phyloP scores from a whole-genome alignment of 2,113 vertebrate species.

The Rattus rattus region DNA sequence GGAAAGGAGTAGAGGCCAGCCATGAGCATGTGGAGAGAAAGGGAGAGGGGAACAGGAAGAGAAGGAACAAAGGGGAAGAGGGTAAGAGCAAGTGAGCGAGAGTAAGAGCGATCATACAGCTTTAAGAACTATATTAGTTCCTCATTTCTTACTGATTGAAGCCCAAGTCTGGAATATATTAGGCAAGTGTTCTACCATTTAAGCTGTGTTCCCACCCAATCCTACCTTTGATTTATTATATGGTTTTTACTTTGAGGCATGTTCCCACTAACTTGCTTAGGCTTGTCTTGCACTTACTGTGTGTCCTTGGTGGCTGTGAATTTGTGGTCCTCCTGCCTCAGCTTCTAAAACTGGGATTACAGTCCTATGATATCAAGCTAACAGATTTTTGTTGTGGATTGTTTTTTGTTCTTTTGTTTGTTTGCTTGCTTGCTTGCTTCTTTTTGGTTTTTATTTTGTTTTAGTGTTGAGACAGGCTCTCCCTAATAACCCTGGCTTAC shows the following conservation, averaged over 20 bases:
- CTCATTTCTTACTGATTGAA: neutral
- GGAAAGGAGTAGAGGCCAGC: no score
- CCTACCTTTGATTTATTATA: neutral
- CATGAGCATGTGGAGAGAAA: no score
- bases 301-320: neutral
- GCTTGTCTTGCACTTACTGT: neutral
- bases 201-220: neutral
- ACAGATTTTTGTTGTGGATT: neutral
- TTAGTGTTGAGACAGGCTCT: neutral
- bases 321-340: neutral
- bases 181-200: neutral
- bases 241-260: no score
- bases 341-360: neutral
- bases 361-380: neutral
- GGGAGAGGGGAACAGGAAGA: no score
- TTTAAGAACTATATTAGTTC: slow-evolving; percentile 12
- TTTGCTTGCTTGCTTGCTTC: no score
- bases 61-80: no score
- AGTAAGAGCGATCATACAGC: neutral
- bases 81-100: no score
- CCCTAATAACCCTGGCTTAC: neutral
- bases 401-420: neutral
- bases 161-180: neutral
- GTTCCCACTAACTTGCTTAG: neutral
- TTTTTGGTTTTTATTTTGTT: neutral